Conservation (phyloP, 35 echinoderm and acorn worm species). For the Heliocidaris tuberculata region DNA sequence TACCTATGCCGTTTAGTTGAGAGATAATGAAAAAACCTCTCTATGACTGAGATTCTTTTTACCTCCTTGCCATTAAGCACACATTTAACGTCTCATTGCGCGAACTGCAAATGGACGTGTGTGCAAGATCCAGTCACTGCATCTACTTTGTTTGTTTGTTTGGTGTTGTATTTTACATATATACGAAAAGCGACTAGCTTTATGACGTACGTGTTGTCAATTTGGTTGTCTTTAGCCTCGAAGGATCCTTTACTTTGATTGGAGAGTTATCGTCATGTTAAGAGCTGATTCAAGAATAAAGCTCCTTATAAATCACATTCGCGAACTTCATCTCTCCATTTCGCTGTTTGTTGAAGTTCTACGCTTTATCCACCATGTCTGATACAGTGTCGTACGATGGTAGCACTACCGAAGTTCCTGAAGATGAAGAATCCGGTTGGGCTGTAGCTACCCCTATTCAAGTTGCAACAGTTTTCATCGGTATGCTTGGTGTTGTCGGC, state of each 20-base stretch:
- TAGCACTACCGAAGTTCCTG: background rate
- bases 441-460: constrained; percentile 12
- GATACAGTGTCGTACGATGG: background rate
- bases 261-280: background rate
- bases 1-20: too few species aligned
- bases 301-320: background rate
- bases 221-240: background rate
- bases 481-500: background rate
- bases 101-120: background rate
- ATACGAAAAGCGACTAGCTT: background rate
- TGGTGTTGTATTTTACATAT: background rate
- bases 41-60: background rate
- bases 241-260: background rate
- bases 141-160: background rate
- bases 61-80: background rate
- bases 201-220: background rate
- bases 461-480: background rate
- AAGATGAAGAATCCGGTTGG: background rate
- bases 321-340: background rate
- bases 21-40: too few species aligned
- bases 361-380: background rate
- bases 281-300: background rate
- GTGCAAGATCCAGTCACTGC: background rate
- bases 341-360: background rate
- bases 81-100: background rate